Evolutionary conservation across 2,797 vertebrate genomes (phyloP).

Genomic region (Taenioides sp.): DNA sequence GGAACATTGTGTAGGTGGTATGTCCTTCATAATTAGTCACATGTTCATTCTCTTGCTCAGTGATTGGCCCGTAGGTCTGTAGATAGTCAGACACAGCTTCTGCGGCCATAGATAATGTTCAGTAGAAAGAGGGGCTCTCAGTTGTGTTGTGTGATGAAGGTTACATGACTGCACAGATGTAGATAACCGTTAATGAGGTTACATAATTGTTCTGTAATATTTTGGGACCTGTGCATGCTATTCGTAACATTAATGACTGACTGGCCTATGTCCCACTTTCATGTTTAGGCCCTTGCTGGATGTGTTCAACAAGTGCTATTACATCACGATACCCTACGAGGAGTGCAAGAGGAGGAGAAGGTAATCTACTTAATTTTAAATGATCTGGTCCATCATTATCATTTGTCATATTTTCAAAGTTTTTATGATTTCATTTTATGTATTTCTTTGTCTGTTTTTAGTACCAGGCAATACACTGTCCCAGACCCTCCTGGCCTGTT

Average conservation of each 20-base stretch:
- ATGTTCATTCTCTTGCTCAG: neutral
- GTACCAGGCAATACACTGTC: conserved; percentile 84
- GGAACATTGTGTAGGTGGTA: neutral
- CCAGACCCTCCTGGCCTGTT: conserved; percentile 92
- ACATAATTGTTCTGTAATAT: conserved; percentile 10
- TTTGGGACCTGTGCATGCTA: neutral
- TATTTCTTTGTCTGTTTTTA: conserved; percentile 46
- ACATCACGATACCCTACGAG: conserved; percentile 85
- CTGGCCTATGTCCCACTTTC: neutral
- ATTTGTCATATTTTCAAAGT: neutral
- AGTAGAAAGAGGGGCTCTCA: conserved; percentile 32
- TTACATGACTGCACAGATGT: neutral
- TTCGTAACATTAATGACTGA: neutral
- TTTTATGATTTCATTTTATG: neutral
- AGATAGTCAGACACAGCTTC: neutral
- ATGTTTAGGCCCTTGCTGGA: conserved; percentile 82
- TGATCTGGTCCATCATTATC: neutral
- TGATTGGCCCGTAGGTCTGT: neutral
- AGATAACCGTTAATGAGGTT: conserved; percentile 17
- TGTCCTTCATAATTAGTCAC: conserved; percentile 12
- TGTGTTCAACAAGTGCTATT: conserved; percentile 83
- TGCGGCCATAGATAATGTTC: conserved; percentile 60
- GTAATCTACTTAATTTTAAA: conserved; percentile 62
- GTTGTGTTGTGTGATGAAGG: neutral
- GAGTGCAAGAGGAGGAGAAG: conserved; percentile 92